Conservation (phyloP, 1,140 invertebrate genomes). For the Drosophila navojoa region DNA sequence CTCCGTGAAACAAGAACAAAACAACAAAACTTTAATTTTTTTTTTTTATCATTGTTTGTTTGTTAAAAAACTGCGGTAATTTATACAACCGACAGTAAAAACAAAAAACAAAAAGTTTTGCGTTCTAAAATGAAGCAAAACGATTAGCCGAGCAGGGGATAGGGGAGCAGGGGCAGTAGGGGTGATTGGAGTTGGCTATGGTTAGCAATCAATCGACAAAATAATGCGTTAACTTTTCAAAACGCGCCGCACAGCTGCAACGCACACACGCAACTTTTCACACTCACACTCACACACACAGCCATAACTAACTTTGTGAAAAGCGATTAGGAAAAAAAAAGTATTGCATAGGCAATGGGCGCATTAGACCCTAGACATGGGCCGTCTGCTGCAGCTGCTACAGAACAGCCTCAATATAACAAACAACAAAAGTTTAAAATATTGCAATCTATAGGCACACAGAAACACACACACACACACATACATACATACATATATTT, state of each 20-base stretch:
- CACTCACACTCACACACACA: slow-evolving; percentile 20
- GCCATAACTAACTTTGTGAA: slow-evolving; percentile 44
- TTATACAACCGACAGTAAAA: slow-evolving; percentile 59
- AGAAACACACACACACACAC: too few species aligned
- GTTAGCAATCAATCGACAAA: slow-evolving; percentile 74
- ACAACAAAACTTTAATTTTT: slow-evolving; percentile 67
- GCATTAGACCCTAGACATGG: slow-evolving; percentile 24
- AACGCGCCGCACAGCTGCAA: slow-evolving; percentile 57
- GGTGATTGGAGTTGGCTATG: not conserved
- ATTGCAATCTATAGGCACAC: slow-evolving; percentile 35
- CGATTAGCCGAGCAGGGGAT: slow-evolving; percentile 23
- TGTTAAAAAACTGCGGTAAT: slow-evolving; percentile 74
- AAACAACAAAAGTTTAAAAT: slow-evolving; percentile 68
- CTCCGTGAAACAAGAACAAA: slow-evolving; percentile 32
- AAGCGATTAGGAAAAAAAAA: slow-evolving; percentile 62
- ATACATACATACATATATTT: not conserved
- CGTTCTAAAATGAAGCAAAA: slow-evolving; percentile 51
- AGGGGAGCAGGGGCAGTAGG: not conserved
- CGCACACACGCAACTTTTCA: slow-evolving; percentile 70
- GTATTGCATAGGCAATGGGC: slow-evolving; percentile 54
- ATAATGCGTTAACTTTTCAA: slow-evolving; percentile 80
- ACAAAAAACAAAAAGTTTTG: slow-evolving; percentile 54
- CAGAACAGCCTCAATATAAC: slow-evolving; percentile 22
- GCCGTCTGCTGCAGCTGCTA: slow-evolving; percentile 7
- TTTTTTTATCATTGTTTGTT: slow-evolving; percentile 74